These are phyloP conservation scores for Diphyllodes magnificus DNA, from an alignment of 2,113 vertebrate species.

Conservation along the genomic window DNA sequence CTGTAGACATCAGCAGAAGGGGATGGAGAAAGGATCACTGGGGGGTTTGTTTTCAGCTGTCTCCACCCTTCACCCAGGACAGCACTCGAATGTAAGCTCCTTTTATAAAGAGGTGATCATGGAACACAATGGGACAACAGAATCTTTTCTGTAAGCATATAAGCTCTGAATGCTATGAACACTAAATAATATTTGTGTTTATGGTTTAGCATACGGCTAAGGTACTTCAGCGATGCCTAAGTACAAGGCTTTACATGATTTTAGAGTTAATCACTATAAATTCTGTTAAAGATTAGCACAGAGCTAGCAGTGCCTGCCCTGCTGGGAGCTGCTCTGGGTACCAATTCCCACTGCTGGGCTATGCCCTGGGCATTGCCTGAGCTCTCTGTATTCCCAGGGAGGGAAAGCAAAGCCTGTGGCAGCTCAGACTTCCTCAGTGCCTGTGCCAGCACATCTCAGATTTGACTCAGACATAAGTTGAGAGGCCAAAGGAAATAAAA, in stretches of 20 bases:
- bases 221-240: not conserved
- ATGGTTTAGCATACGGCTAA: not conserved
- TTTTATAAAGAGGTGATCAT: not conserved
- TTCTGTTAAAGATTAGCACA: not conserved
- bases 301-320: not conserved
- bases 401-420: not conserved
- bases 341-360: rapidly evolving
- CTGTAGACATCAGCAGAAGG: not conserved
- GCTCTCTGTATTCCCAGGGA: not conserved
- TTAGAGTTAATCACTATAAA: not conserved
- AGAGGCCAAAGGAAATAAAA: not conserved
- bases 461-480: not conserved
- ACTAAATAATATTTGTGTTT: not conserved
- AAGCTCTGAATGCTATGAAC: not conserved
- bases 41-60: not conserved
- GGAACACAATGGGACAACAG: not conserved
- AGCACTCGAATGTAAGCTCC: rapidly evolving
- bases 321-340: not conserved
- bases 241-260: not conserved
- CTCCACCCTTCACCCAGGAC: not conserved
- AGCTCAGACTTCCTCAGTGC: not conserved
- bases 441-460: not conserved
- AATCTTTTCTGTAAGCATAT: not conserved
- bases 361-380: not conserved
- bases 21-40: not conserved